Base-by-base conservation (phyloP, 2,888 invertebrate genomes). In the Lypha dubia region DNA sequence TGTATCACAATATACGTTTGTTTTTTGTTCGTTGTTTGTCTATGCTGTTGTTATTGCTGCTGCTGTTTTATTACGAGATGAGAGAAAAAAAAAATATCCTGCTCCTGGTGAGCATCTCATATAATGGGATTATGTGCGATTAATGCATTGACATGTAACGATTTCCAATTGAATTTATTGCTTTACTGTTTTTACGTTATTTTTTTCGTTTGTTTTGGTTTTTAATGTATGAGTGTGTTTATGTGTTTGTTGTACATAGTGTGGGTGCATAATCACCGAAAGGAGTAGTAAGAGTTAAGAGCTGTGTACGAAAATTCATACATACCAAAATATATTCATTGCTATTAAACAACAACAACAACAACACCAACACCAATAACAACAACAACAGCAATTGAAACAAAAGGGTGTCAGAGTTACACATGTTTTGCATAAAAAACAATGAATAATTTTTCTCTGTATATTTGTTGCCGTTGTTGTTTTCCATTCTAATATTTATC, bases 71-170 rank as follows among this genome's bases (percentile, higher is more conserved):
- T 51, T 51, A 35, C 62, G 44, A 63, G 28, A 53, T 15, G 53
- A 73, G 74, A 49, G 70, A 74, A 86, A 88, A 88, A 89, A 74
- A 86, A 88, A 88, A 89, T 90, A 91, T 90, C 90, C 91, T 89
- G 79, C 79, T 84, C 63, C 62, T 82, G 70, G 82, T 85, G 82
- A 76, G 89, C 87, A 88, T 88, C 79, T 73, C 90, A 88, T 86
- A 83, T 92, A 92, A 92, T 92, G 92, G 92, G 92, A 92, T 92
- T 92, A 92, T 91, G 91, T 89, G 89, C 91, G 92, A 92, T 92
- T 92, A 92, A 92, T 91, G 92, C 92, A 92, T 91, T 92, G 92
- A 92, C 92, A 92, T 92, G 92, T 91, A 92, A 92, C 92, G 92
- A 91, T 91, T 92, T 91, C 90, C 92, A 92, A 90, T 92, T 92